These are phyloP conservation scores for Polyommatus icarus DNA, from an alignment of 2,888 invertebrate species.

Conservation along the genomic window DNA sequence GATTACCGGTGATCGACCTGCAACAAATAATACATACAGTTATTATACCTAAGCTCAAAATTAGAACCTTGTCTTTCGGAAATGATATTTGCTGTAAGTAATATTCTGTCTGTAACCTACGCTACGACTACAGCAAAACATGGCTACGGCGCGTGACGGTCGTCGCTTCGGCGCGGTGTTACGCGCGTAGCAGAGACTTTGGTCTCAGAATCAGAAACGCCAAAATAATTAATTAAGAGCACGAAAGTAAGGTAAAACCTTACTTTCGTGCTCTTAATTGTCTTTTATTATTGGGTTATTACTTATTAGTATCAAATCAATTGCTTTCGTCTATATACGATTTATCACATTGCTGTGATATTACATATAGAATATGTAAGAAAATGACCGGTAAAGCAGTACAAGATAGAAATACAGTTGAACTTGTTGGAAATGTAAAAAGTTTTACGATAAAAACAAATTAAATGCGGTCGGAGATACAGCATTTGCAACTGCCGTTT, in stretches of 20 bases:
- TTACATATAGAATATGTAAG: neutral
- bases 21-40: conserved; percentile 46
- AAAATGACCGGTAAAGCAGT: neutral
- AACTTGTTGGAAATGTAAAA: conserved; percentile 62
- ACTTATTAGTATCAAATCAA: neutral
- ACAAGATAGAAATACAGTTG: conserved; percentile 45
- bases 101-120: no score
- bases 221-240: neutral
- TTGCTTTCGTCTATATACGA: neutral
- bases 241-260: no score
- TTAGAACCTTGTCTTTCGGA: neutral
- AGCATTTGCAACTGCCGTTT: conserved; percentile 54
- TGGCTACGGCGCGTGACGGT: no score
- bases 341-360: neutral
- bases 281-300: neutral
- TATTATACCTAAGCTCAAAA: neutral
- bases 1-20: conserved; percentile 43
- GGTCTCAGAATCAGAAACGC: no score
- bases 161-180: neutral
- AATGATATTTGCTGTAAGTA: neutral
- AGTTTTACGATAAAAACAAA: conserved; percentile 75
- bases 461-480: conserved; percentile 64
- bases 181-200: neutral
- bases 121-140: neutral
- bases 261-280: neutral